Percentiles rank a stretch among this genome's conserved stretches.
phyloP scores from a whole-genome alignment of 2,888 invertebrate species.

The Caenorhabditis auriculariae region DNA sequence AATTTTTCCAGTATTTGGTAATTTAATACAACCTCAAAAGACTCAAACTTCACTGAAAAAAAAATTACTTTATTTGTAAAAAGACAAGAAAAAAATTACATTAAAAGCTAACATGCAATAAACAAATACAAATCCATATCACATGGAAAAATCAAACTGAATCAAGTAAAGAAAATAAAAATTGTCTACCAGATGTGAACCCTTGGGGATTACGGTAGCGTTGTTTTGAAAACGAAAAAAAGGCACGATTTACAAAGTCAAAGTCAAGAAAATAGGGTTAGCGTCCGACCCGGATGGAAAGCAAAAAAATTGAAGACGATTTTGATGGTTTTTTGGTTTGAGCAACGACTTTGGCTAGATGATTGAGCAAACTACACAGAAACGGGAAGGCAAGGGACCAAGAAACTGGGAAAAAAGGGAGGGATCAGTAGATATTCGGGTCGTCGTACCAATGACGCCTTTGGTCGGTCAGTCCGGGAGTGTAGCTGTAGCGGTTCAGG shows the following conservation, averaged over 20 bases:
- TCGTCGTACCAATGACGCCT: conserved; percentile 50
- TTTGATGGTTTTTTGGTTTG: background rate
- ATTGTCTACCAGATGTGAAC: no score
- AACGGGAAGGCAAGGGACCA: background rate
- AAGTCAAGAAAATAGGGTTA: background rate
- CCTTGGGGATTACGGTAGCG: no score
- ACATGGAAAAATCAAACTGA: background rate
- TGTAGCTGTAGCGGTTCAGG: conserved; percentile 47
- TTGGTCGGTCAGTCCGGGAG: conserved; percentile 41
- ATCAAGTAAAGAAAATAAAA: no score
- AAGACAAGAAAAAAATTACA: background rate
- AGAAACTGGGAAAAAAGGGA: no score
- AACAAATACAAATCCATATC: background rate
- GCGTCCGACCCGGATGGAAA: background rate
- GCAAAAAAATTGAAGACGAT: background rate
- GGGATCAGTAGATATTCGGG: conserved; percentile 26
- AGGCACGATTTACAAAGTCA: background rate
- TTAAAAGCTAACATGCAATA: background rate
- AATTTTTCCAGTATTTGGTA: no score
- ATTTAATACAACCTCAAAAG: no score
- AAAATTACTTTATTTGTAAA: background rate
- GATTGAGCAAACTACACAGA: background rate
- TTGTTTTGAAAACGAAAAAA: no score
- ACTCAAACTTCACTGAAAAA: no score
- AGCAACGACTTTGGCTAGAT: no score